Conservation (phyloP, 2,797 vertebrate genomes). For the Tokudaia muenninki region DNA sequence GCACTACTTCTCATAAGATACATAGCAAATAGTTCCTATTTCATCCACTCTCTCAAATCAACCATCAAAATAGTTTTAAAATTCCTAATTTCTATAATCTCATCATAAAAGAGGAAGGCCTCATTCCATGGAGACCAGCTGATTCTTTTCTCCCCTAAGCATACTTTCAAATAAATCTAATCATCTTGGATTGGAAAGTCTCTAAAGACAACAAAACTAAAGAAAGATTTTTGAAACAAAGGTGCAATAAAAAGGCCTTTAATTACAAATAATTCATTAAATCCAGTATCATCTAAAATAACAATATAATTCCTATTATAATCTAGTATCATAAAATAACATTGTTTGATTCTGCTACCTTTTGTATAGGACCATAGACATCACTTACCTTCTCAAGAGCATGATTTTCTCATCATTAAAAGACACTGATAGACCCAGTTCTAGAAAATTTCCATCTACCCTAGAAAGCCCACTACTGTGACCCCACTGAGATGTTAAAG, state of each 20-base stretch:
- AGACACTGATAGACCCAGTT: not conserved
- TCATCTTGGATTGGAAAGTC: not conserved
- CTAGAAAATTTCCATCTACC: not conserved
- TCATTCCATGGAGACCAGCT: not conserved
- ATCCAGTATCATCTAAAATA: not conserved
- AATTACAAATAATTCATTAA: slow-evolving; percentile 26
- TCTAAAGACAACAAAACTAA: not conserved
- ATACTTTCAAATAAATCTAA: not conserved
- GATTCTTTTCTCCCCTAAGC: not conserved
- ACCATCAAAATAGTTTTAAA: not conserved
- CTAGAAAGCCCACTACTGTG: slow-evolving; percentile 69
- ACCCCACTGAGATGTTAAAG: not conserved
- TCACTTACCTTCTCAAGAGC: slow-evolving; percentile 15
- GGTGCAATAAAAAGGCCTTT: not conserved
- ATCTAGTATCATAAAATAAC: not conserved
- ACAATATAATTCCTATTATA: not conserved
- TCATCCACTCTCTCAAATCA: not conserved
- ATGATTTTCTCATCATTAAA: slow-evolving; percentile 42
- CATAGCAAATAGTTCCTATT: not conserved
- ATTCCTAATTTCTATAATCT: not conserved
- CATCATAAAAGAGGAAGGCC: not conserved
- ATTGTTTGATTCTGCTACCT: not conserved
- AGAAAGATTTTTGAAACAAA: slow-evolving; percentile 21
- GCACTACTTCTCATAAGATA: not conserved
- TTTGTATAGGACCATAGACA: not conserved